Conservation (phyloP, 1,140 invertebrate genomes). For the Rhynchophorus ferrugineus region DNA sequence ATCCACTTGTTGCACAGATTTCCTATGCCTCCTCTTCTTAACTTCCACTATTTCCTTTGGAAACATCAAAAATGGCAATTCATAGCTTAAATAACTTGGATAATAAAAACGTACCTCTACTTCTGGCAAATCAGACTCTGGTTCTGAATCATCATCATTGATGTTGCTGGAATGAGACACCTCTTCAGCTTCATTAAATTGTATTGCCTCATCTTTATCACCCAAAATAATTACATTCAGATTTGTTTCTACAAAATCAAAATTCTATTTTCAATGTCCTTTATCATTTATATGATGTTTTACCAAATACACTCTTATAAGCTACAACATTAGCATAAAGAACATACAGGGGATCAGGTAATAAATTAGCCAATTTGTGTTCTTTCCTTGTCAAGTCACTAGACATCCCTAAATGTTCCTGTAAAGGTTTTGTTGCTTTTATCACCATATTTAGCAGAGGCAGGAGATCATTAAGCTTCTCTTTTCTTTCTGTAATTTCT, state of each 20-base stretch:
- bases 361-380: constrained; percentile 63
- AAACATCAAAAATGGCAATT: constrained; percentile 1
- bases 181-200: constrained; percentile 46
- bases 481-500: constrained; percentile 72
- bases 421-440: constrained; percentile 78
- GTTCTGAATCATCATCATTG: constrained; percentile 52
- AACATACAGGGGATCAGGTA: constrained; percentile 80
- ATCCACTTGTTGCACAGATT: constrained; percentile 45
- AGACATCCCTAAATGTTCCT: constrained; percentile 79
- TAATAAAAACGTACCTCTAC: constrained; percentile 33
- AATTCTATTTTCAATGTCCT: not conserved
- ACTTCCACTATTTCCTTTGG: constrained; percentile 43
- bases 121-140: constrained; percentile 56
- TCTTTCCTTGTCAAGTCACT: constrained; percentile 69
- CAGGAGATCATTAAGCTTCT: constrained; percentile 70
- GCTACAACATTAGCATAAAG: constrained; percentile 78
- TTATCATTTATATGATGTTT: constrained; percentile 3
- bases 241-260: constrained; percentile 28
- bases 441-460: constrained; percentile 70
- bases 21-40: constrained; percentile 48
- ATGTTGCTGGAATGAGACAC: constrained; percentile 10
- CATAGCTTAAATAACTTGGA: not conserved
- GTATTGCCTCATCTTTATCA: constrained; percentile 72
- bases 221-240: constrained; percentile 60
- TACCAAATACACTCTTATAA: constrained; percentile 66